These are phyloP conservation scores for Bombyx mori DNA, from an alignment of 1,140 invertebrate genomes.

Conservation along the genomic window DNA sequence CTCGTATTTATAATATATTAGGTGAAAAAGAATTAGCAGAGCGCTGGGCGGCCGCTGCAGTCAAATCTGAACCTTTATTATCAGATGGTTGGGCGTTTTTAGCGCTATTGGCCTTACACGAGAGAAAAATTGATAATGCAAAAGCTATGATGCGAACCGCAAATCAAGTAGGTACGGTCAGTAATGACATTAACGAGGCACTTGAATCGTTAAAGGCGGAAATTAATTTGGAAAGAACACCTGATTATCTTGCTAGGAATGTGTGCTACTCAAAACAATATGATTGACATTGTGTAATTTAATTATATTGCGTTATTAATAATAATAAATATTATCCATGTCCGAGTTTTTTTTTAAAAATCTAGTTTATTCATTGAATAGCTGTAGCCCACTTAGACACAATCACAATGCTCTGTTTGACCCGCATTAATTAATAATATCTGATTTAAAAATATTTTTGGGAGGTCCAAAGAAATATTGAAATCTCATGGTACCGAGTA, in stretches of 20 bases:
- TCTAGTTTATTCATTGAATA: too few relatives aligned
- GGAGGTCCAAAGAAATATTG: too few relatives aligned
- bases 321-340: too few relatives aligned
- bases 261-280: slow-evolving; percentile 22
- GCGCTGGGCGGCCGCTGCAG: slow-evolving; percentile 48
- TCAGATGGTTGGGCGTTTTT: slow-evolving; percentile 56
- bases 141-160: slow-evolving; percentile 48
- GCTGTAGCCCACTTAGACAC: too few relatives aligned
- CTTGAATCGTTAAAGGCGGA: slow-evolving; percentile 35
- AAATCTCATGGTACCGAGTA: not conserved
- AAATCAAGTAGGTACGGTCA: slow-evolving; percentile 43
- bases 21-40: slow-evolving; percentile 35
- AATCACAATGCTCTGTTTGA: too few relatives aligned
- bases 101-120: slow-evolving; percentile 39
- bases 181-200: slow-evolving; percentile 39
- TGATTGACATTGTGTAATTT: too few relatives aligned
- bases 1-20: slow-evolving; percentile 36
- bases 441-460: too few relatives aligned
- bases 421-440: too few relatives aligned
- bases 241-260: slow-evolving; percentile 40
- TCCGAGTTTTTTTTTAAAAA: too few relatives aligned
- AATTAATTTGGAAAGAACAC: slow-evolving; percentile 30
- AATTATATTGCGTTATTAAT: too few relatives aligned
- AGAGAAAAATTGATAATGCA: slow-evolving; percentile 40
- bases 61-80: slow-evolving; percentile 44